These are phyloP conservation scores for Dynastes grantii DNA, from an alignment of 2,888 invertebrate species.

Conservation along the genomic window DNA sequence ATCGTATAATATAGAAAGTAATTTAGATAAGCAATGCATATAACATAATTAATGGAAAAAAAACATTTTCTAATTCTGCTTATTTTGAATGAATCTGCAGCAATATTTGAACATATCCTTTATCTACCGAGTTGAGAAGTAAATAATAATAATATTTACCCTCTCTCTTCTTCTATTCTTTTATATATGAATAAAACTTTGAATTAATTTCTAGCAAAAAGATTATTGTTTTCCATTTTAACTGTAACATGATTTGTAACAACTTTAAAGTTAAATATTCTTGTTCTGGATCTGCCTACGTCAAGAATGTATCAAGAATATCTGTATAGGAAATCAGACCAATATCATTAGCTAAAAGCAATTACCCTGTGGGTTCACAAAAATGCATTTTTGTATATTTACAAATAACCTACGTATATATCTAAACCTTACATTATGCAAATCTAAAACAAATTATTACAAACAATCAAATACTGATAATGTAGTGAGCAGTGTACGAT, in stretches of 20 bases:
- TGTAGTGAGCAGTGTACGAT: conserved; percentile 45
- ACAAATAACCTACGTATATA: conserved; percentile 36
- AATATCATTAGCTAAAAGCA: conserved; percentile 17
- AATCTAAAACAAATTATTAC: conserved; percentile 35
- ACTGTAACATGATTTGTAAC: neutral
- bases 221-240: neutral
- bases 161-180: no score
- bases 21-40: no score
- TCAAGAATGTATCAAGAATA: neutral
- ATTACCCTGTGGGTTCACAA: conserved; percentile 41
- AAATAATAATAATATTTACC: no score
- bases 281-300: conserved; percentile 2
- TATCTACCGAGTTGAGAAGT: no score
- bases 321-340: conserved; percentile 3
- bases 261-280: neutral
- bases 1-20: neutral
- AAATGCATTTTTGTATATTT: conserved; percentile 17
- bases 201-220: no score
- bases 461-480: conserved; percentile 48
- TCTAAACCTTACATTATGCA: conserved; percentile 31
- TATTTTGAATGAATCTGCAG: no score
- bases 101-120: no score
- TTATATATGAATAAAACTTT: no score
- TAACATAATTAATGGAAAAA: no score
- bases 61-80: no score